phyloP scores from a whole-genome alignment of 1,140 invertebrate genomes.

The Oryctes rhinoceros region DNA sequence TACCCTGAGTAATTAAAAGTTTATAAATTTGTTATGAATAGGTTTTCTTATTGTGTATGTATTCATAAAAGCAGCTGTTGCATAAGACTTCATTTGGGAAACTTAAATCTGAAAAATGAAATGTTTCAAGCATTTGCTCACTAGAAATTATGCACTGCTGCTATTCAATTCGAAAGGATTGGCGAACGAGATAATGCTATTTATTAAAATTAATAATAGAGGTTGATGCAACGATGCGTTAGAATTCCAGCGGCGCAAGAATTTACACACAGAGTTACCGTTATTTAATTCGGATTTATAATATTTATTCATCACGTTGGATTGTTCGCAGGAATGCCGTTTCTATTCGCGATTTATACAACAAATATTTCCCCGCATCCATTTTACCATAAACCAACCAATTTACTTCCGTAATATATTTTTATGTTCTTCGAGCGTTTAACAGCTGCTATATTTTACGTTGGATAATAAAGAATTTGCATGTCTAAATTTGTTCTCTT shows the following conservation, averaged over 20 bases:
- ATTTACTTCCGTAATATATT: too few relatives aligned
- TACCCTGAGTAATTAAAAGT: too few relatives aligned
- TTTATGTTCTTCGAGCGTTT: too few relatives aligned
- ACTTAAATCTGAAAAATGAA: too few relatives aligned
- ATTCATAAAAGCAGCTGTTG: too few relatives aligned
- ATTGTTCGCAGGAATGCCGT: neutral
- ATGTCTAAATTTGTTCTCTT: too few relatives aligned
- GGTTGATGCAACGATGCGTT: neutral
- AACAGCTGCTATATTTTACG: too few relatives aligned
- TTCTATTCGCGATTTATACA: neutral
- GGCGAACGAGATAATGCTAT: neutral
- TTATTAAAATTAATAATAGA: neutral
- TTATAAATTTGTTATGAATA: too few relatives aligned
- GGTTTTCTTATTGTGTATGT: too few relatives aligned
- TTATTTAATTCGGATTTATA: neutral
- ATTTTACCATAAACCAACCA: neutral
- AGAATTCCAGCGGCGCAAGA: constrained; percentile 7
- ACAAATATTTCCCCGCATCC: constrained; percentile 7
- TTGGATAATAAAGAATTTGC: too few relatives aligned
- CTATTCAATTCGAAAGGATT: neutral
- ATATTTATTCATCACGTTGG: neutral
- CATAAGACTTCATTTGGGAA: too few relatives aligned
- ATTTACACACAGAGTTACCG: neutral
- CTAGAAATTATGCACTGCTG: neutral
- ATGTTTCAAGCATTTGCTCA: too few relatives aligned